A percentile compares a stretch with the other conserved stretches of the same genome.
phyloP scores from a whole-genome alignment of 1,140 invertebrate species.

The Drosophila baimaii region DNA sequence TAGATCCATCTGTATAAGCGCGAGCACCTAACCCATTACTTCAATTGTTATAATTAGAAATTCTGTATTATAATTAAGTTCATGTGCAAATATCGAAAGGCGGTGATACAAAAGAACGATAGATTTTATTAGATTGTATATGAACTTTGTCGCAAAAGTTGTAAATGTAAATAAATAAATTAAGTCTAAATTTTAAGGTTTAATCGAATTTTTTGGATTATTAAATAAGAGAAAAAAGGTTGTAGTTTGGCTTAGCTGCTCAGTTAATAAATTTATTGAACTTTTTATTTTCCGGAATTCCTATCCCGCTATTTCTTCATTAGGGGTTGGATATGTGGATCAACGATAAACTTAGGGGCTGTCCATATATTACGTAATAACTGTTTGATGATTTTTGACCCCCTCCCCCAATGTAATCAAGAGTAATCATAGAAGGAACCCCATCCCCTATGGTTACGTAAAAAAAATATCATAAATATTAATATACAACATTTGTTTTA shows the following conservation, averaged over 20 bases:
- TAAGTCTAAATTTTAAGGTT: constrained; percentile 37
- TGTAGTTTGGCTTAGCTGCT: constrained; percentile 38
- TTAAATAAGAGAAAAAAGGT: constrained; percentile 32
- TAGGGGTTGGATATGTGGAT: too few relatives aligned
- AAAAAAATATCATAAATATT: too few relatives aligned
- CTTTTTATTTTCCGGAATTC: neutral
- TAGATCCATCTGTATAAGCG: constrained; percentile 23
- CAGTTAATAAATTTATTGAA: constrained; percentile 37
- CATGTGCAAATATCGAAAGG: constrained; percentile 49
- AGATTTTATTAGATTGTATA: constrained; percentile 48
- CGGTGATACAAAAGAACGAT: constrained; percentile 47
- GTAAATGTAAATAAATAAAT: constrained; percentile 35
- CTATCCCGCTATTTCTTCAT: neutral
- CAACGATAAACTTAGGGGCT: too few relatives aligned
- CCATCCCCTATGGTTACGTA: too few relatives aligned
- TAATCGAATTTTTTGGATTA: constrained; percentile 39
- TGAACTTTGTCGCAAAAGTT: constrained; percentile 47
- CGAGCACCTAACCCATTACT: constrained; percentile 25
- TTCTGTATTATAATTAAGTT: constrained; percentile 48
- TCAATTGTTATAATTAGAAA: constrained; percentile 34
- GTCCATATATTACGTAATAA: too few relatives aligned
- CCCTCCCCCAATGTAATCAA: too few relatives aligned
- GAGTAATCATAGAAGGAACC: too few relatives aligned
- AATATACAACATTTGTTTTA: too few relatives aligned
- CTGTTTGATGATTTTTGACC: too few relatives aligned